Conservation (phyloP, 2,888 invertebrate genomes). For the Leucania comma region DNA sequence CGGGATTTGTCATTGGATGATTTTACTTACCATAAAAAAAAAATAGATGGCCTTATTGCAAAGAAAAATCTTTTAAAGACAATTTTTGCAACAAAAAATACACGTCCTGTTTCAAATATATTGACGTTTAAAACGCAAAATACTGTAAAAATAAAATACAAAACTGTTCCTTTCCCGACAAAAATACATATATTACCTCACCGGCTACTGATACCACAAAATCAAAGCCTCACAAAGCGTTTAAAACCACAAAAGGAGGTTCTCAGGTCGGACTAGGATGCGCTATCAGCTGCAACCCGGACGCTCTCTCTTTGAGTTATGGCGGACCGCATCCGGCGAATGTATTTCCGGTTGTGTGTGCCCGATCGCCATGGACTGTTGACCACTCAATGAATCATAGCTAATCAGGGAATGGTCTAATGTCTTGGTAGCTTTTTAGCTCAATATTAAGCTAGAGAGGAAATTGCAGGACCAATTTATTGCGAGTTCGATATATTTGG, state of each 20-base stretch:
- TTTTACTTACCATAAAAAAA: too few relatives aligned
- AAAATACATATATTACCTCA: constrained; percentile 16
- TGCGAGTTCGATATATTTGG: constrained; percentile 24
- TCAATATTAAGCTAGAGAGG: constrained; percentile 16
- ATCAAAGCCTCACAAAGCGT: constrained; percentile 43
- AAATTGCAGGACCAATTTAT: constrained; percentile 37
- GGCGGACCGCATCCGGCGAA: constrained; percentile 84
- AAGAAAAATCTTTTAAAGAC: too few relatives aligned
- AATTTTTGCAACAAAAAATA: too few relatives aligned
- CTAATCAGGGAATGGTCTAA: constrained; percentile 76
- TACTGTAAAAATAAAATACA: background rate
- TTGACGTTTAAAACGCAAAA: background rate
- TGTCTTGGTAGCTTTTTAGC: constrained; percentile 60
- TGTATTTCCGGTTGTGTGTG: constrained; percentile 84
- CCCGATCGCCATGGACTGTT: constrained; percentile 79
- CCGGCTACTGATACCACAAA: constrained; percentile 35
- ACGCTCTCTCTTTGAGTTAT: constrained; percentile 86
- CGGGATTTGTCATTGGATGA: too few relatives aligned
- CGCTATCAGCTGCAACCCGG: constrained; percentile 83
- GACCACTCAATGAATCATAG: constrained; percentile 86
- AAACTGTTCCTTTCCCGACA: background rate
- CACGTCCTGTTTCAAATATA: background rate
- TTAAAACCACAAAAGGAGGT: constrained; percentile 68
- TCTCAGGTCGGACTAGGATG: constrained; percentile 68
- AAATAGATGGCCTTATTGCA: too few relatives aligned